These are phyloP conservation scores for Peribatodes rhomboidaria DNA, from an alignment of 2,888 invertebrate genomes.

Conservation along the genomic window DNA sequence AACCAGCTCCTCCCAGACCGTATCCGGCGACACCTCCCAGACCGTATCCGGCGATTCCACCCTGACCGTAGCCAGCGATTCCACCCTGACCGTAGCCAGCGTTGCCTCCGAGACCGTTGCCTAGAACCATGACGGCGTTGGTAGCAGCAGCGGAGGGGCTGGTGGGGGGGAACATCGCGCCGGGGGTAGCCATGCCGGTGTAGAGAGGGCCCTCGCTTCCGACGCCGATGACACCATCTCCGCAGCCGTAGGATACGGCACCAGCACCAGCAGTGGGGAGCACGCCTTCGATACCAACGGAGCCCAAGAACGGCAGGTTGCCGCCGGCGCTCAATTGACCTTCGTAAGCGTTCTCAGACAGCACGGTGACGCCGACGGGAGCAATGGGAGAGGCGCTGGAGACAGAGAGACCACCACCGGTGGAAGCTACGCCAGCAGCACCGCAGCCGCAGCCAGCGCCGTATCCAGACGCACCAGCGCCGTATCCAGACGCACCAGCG, in stretches of 20 bases:
- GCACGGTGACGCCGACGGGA: slow-evolving; percentile 57
- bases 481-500: slow-evolving; percentile 44
- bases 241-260: slow-evolving; percentile 62
- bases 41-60: slow-evolving; percentile 47
- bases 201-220: slow-evolving; percentile 44
- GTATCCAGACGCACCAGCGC: slow-evolving; percentile 40
- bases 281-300: slow-evolving; percentile 55
- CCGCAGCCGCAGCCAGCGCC: slow-evolving; percentile 44
- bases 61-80: slow-evolving; percentile 37
- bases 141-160: too few species aligned
- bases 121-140: not conserved
- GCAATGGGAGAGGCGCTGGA: slow-evolving; percentile 55
- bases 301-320: slow-evolving; percentile 57
- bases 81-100: slow-evolving; percentile 38
- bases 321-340: slow-evolving; percentile 54
- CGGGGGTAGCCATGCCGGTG: slow-evolving; percentile 26
- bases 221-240: slow-evolving; percentile 56
- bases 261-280: slow-evolving; percentile 60
- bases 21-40: slow-evolving; percentile 33
- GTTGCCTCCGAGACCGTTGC: not conserved
- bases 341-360: slow-evolving; percentile 57
- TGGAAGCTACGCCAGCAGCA: slow-evolving; percentile 35
- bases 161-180: too few species aligned
- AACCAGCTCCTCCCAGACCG: slow-evolving; percentile 29
- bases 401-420: slow-evolving; percentile 51